These are phyloP conservation scores for Podarcis raffonei DNA, from an alignment of 2,113 vertebrate genomes.

Conservation along the genomic window DNA sequence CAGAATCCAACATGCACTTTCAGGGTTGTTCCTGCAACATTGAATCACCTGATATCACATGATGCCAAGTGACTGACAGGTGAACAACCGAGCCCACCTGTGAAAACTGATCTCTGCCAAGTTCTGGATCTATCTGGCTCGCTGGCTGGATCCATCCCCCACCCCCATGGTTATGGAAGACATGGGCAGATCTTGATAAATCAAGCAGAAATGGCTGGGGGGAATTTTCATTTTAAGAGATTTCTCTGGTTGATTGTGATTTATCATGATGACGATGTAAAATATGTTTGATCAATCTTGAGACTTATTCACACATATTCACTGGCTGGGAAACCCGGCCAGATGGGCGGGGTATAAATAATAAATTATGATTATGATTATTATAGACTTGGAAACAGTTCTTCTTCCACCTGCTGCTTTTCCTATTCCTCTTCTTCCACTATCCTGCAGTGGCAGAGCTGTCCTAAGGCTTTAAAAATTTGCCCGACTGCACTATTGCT, in stretches of 20 bases:
- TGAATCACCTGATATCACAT: too few relatives aligned
- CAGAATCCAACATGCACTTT: too few relatives aligned
- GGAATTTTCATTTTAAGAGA: background rate
- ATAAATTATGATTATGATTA: too few relatives aligned
- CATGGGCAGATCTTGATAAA: background rate
- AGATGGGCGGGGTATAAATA: too few relatives aligned
- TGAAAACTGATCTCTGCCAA: too few relatives aligned
- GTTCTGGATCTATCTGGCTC: too few relatives aligned
- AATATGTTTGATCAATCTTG: background rate
- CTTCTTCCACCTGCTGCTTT: too few relatives aligned
- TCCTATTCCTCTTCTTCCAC: background rate
- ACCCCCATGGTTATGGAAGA: background rate
- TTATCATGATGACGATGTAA: background rate
- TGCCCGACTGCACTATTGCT: background rate
- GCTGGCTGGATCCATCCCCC: too few relatives aligned
- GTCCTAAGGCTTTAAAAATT: background rate
- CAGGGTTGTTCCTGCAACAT: too few relatives aligned
- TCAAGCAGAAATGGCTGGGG: background rate
- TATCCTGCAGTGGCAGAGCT: background rate
- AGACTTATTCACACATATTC: background rate
- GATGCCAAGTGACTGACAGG: too few relatives aligned
- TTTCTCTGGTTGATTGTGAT: background rate
- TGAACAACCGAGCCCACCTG: too few relatives aligned
- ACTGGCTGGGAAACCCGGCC: too few relatives aligned
- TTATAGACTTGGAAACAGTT: background rate